These are phyloP conservation scores for Brachionichthys hirsutus DNA, from an alignment of 2,113 vertebrate genomes.

Conservation along the genomic window DNA sequence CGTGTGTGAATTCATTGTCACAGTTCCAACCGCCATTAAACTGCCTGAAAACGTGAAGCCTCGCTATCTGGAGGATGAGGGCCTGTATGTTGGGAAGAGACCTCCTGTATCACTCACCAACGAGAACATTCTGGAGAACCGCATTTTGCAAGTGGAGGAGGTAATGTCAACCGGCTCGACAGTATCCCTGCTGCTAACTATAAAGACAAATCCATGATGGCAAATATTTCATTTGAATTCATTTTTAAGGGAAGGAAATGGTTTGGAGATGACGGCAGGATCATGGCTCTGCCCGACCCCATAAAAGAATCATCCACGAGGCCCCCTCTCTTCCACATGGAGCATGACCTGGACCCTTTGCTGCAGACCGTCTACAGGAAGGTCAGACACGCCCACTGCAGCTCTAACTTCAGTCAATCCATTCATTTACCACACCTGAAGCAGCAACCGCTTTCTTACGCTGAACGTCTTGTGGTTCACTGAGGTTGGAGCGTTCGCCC, in stretches of 20 bases:
- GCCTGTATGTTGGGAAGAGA: constrained; percentile 89
- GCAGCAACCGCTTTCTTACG: not conserved
- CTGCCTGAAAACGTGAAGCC: constrained; percentile 87
- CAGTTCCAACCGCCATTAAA: constrained; percentile 86
- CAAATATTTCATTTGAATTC: not conserved
- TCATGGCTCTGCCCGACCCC: constrained; percentile 89
- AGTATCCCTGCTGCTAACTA: fast-evolving
- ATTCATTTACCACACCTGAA: constrained; percentile 5
- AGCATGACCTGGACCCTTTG: constrained; percentile 77
- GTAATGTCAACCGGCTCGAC: constrained; percentile 61
- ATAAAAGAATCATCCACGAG: constrained; percentile 85
- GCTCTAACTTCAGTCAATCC: not conserved
- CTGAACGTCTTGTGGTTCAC: not conserved
- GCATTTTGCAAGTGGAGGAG: constrained; percentile 84
- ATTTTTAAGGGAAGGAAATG: constrained; percentile 83
- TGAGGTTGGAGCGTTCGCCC: constrained; percentile 1
- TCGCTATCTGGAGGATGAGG: constrained; percentile 93
- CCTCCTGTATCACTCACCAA: constrained; percentile 80
- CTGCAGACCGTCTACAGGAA: constrained; percentile 87
- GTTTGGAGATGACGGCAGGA: constrained; percentile 93
- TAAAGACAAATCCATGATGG: not conserved
- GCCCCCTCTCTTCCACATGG: constrained; percentile 79
- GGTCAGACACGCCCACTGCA: constrained; percentile 70
- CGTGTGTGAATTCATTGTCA: not conserved
- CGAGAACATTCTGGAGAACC: constrained; percentile 91